Percentiles rank a stretch among this genome's conserved stretches.
These are phyloP conservation scores for Lophius piscatorius DNA, from an alignment of 2,113 vertebrate genomes.

Conservation along the genomic window DNA sequence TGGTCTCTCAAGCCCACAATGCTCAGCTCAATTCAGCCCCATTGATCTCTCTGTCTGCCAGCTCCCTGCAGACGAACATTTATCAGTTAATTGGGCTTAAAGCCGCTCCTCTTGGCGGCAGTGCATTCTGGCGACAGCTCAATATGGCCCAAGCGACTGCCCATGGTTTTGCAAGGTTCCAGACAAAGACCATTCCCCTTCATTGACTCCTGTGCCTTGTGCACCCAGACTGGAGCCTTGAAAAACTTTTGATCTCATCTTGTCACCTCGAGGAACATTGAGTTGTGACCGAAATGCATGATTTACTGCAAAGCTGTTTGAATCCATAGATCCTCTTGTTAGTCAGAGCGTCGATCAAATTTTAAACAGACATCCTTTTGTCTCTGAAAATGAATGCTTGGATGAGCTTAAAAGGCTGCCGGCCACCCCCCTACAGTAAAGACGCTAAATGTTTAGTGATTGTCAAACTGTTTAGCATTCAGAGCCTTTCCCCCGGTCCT, in stretches of 20 bases:
- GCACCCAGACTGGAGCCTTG: not conserved
- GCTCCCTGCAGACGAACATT: constrained; percentile 57
- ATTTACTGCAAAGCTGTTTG: constrained; percentile 6
- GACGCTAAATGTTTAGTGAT: not conserved
- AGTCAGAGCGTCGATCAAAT: constrained; percentile 1
- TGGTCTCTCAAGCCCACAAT: constrained; percentile 7
- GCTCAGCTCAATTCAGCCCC: constrained; percentile 34
- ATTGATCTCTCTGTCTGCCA: constrained; percentile 57
- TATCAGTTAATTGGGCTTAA: constrained; percentile 72
- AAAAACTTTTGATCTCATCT: constrained; percentile 1
- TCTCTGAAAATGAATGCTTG: constrained; percentile 6
- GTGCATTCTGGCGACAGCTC: constrained; percentile 42
- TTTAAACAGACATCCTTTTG: constrained; percentile 13
- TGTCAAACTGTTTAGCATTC: no score
- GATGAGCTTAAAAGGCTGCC: not conserved
- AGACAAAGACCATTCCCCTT: constrained; percentile 33
- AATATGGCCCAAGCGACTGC: constrained; percentile 25
- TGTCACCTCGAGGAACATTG: not conserved
- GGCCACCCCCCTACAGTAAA: not conserved
- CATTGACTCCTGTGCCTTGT: constrained; percentile 18
- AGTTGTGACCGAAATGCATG: not conserved
- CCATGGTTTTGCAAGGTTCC: not conserved
- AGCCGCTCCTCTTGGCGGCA: constrained; percentile 45
- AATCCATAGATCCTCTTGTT: constrained; percentile 14
- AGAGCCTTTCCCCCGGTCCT: not conserved